phyloP scores from a whole-genome alignment of 2,797 vertebrate species.

The Pseudochirops corinnae region DNA sequence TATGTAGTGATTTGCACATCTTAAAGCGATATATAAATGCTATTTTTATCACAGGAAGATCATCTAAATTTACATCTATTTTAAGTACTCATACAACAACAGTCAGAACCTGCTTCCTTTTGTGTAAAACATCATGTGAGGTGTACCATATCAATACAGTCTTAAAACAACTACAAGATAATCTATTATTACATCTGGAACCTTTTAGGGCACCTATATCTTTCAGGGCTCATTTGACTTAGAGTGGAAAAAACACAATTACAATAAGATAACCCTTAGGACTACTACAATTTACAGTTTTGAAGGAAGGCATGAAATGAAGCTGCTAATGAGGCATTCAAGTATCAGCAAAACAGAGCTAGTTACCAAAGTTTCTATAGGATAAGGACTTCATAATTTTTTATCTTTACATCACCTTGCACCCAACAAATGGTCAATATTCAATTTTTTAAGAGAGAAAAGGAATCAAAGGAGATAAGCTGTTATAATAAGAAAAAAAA shows the following conservation, averaged over 20 bases:
- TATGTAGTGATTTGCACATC: too few relatives aligned
- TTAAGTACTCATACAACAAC: neutral
- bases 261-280: neutral
- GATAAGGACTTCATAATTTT: neutral
- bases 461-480: neutral
- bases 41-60: neutral
- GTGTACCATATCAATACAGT: neutral
- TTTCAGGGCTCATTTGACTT: neutral
- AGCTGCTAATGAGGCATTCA: neutral
- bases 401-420: neutral
- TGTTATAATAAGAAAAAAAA: neutral
- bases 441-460: neutral
- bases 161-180: neutral
- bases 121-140: neutral
- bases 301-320: too few relatives aligned
- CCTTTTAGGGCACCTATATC: neutral
- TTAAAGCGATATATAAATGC: too few relatives aligned
- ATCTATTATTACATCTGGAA: neutral
- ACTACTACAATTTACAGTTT: neutral
- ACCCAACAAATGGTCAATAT: neutral
- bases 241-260: neutral
- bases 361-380: neutral
- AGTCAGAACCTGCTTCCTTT: neutral
- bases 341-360: neutral
- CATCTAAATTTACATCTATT: neutral